Conservation (phyloP, 1,140 invertebrate species). For the Drosophila nannoptera region DNA sequence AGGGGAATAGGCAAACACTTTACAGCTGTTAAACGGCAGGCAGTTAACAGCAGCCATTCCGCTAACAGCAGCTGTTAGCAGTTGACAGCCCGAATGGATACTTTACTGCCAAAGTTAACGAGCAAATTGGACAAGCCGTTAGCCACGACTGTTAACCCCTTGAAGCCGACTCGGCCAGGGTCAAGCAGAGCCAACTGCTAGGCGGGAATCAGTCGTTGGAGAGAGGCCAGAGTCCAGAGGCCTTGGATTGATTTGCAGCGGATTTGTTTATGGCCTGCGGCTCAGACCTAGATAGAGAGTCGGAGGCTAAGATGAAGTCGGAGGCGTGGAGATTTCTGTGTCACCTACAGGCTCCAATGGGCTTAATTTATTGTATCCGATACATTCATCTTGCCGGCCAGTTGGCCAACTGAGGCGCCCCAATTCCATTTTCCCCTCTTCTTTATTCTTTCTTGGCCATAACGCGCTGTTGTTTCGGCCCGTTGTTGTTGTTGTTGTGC, state of each 20-base stretch:
- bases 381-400: slow-evolving; percentile 5
- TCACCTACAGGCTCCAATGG: slow-evolving; percentile 14
- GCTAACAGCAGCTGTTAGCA: not conserved
- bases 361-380: slow-evolving; percentile 8
- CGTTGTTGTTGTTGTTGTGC: not conserved
- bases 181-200: too few species aligned
- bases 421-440: not conserved
- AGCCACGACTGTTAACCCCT: not conserved
- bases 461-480: not conserved
- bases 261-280: too few species aligned
- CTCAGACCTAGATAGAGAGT: not conserved
- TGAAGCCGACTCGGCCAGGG: too few species aligned
- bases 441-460: not conserved
- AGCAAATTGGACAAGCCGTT: not conserved
- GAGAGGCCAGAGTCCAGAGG: too few species aligned
- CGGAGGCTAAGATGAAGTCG: not conserved
- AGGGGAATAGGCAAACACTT: not conserved
- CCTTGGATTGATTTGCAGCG: too few species aligned
- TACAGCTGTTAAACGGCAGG: not conserved
- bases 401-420: not conserved
- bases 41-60: not conserved
- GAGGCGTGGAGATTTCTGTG: not conserved
- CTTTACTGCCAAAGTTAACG: not conserved
- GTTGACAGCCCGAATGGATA: not conserved
- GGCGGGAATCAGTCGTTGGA: too few species aligned